Base-by-base conservation (phyloP, 2,888 invertebrate genomes). In the Petrophora chlorosata region DNA sequence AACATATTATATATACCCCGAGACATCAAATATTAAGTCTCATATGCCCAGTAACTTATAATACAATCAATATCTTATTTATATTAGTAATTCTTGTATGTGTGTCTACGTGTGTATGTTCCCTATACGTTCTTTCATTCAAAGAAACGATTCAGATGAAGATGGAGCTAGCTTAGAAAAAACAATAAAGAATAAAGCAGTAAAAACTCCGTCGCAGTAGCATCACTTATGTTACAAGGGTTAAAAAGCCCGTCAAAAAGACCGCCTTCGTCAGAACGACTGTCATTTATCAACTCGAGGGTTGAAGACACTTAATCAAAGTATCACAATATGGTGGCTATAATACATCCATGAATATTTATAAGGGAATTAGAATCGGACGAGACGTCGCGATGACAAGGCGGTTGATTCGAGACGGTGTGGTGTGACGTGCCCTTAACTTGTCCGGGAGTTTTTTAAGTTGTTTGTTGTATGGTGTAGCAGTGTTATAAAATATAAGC, bases 241-340 rank as follows among this genome's bases (percentile, higher is more conserved):
- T 51, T 42, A 48, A 61, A 55, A 52, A 36, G 23, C 19, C 39
- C 48, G 66, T 67, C 62, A 65, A 71, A 66, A 67, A 62, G 61
- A 55, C 65, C 63, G 64, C 43, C 57, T 55, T 19, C 40, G 19
- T 47, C 42, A 33, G 25, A 33, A 58, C 46, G 61, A 57, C 52
- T 49, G 23, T 77, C 71, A 86, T 86, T 84, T 79, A 82, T 85
- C 81, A 82, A 73, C 53, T 56, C 53, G 57, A 76, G 78, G 79
- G 81, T 73, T 67, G 73, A 53, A 70, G 81, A 78, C 78, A 82
- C 83, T 88, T 87, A 84, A 88, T 88, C 88, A 88, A 86, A 86
- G 86, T 84, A 86, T 86, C 86, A 85, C 85, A 80, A 83, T 84
- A 82, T 80, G 75, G 67, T 71, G 72, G 71, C 72, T 76, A 79